Base-by-base conservation (phyloP, 2,113 vertebrate species). In the Silurus asotus region DNA sequence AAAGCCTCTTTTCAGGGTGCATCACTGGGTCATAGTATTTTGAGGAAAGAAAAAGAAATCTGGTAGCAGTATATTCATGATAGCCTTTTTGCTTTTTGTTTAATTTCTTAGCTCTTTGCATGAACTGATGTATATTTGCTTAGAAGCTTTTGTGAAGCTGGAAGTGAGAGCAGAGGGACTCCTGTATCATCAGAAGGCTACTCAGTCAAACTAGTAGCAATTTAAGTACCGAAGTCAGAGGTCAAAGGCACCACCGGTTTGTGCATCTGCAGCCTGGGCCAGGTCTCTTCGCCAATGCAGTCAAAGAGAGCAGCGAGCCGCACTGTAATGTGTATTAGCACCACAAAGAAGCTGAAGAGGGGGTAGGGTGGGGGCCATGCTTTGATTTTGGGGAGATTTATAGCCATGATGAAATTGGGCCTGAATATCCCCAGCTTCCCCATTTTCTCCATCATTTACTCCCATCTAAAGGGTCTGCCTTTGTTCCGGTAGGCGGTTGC, bases 351-450 rank as follows among this genome's bases (percentile, higher is more conserved):
- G 45, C n/a, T 86, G 83, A 55, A 87, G 87, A 90, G 90, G 90
- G 91, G 88, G 90, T 84, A 0, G 80, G 88, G 87, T 58, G 67
- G 81, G 81, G 87, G 86, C 90, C 48, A 75, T 91, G 89, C 94
- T 95, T 95, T 95, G 94, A 95, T 95, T 94, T 93, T 90, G 85
- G 90, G 0, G 85, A 95, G 94, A 95, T 95, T 95, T 95, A 95
- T 95, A 91, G 92, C 88, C 86, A 87, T 93, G 92, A 93, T 95
- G 92, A 94, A 95, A 95, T 93, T 91, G 88, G 90, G 90, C 78
- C 78, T 94, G 93, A 95, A 94, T 93, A 90, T 89, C 90, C 56
- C 62, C 89, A 82, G 90, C 88, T 89, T 81, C 86, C 89, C 90
- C 87, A 81, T 92, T 94, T 93, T 94, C 93, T 93, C 91, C 91